A percentile compares a stretch with the other conserved stretches of the same genome.
Conservation (phyloP, 30 jellyfish, hydroid and myxozoan genomes). For the Hydractinia echinata region DNA sequence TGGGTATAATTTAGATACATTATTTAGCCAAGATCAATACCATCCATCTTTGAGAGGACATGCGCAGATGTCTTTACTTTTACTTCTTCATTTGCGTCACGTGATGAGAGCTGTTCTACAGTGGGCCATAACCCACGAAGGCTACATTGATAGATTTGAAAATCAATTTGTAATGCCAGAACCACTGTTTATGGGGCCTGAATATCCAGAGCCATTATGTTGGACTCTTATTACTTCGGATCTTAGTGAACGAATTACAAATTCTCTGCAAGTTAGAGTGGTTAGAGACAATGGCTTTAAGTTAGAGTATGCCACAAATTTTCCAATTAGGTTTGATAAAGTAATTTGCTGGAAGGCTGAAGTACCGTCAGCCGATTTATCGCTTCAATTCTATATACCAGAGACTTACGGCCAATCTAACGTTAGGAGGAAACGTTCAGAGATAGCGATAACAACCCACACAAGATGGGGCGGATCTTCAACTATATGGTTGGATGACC, state of each 20-base stretch:
- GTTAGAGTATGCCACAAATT: conserved; percentile 92
- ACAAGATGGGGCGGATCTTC: conserved; percentile 96
- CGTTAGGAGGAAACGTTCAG: conserved; percentile 31
- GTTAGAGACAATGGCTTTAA: conserved; percentile 71
- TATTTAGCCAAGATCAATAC: conserved; percentile 88
- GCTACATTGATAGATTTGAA: conserved; percentile 59
- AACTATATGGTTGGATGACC: conserved; percentile 84
- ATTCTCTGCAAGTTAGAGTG: conserved; percentile 62
- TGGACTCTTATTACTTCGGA: conserved; percentile 96
- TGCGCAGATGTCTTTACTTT: conserved; percentile 88
- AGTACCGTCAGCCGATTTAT: conserved; percentile 54
- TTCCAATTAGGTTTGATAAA: conserved; percentile 91
- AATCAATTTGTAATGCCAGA: conserved; percentile 63
- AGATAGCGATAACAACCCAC: conserved; percentile 89
- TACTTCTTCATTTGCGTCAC: conserved; percentile 87
- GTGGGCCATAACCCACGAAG: conserved; percentile 79
- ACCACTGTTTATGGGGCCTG: conserved; percentile 88
- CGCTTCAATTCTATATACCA: conserved; percentile 56
- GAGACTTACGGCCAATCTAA: conserved; percentile 20
- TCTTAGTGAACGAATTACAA: conserved; percentile 53
- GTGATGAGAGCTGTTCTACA: conserved; percentile 97
- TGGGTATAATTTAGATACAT: conserved; percentile 52
- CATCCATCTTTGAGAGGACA: conserved; percentile 97
- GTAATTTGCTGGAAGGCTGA: conserved; percentile 97
- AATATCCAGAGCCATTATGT: conserved; percentile 89